Conservation (phyloP, 2,888 invertebrate species). For the Phaonia tiefii region DNA sequence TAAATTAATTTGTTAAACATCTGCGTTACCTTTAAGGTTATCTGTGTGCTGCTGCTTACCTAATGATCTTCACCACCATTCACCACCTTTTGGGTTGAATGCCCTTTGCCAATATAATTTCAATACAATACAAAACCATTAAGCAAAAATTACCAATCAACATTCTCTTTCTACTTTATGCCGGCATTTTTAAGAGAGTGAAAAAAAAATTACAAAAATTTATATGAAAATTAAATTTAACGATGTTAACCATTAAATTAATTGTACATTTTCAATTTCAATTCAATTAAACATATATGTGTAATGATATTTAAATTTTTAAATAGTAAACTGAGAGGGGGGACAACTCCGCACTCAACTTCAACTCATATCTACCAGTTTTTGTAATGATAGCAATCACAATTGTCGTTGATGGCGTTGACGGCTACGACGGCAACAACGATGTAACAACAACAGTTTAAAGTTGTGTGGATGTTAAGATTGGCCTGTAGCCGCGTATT, state of each 20-base stretch:
- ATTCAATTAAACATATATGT: constrained; percentile 59
- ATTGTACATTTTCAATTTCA: constrained; percentile 61
- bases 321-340: constrained; percentile 14
- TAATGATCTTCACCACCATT: no score
- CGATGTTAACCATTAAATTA: constrained; percentile 55
- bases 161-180: constrained; percentile 12
- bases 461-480: constrained; percentile 23
- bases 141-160: constrained; percentile 21
- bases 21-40: no score
- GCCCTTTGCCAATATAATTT: background rate
- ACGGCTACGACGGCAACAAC: background rate
- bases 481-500: background rate
- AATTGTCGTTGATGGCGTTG: background rate
- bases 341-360: background rate
- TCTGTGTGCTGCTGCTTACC: no score
- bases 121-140: background rate
- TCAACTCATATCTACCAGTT: background rate
- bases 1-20: no score
- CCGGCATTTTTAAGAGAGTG: constrained; percentile 2
- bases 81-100: constrained; percentile 8
- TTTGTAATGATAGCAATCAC: constrained; percentile 57
- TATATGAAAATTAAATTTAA: constrained; percentile 61
- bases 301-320: constrained; percentile 58
- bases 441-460: background rate
- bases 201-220: constrained; percentile 52